Base-by-base conservation (phyloP, 2,797 vertebrate genomes). In the Babyrousa celebensis region DNA sequence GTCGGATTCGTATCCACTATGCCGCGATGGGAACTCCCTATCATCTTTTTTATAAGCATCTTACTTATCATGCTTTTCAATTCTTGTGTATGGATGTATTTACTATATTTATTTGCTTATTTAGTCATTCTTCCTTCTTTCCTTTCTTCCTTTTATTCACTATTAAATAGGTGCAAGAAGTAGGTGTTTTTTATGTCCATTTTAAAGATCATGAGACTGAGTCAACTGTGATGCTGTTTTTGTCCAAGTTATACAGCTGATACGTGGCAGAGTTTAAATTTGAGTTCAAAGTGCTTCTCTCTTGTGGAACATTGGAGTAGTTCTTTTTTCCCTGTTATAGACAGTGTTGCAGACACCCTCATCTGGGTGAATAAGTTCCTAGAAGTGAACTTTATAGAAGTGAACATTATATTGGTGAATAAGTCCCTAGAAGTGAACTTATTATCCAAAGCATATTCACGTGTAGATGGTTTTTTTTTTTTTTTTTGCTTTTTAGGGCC, bases 261-360 rank as follows among this genome's bases (percentile, higher is more conserved):
- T 72, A 3, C 0, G 1, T 3, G 12, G 23, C 6, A 68, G 87
- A 48, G 10, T 40, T 15, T 70, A 40, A 23, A 52, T 43, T 60
- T 48, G 40, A 85, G 60, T 80, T 56, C 40, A n/a, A 4, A 16
- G n/a, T 62, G 56, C 2, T 5, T 11, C 14, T 87, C 32, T 58
- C 56, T 71, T 14, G 40, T 36, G 60, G 40, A 84, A 10, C 4
- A 3, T 25, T 58, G 27, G 52, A 43, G 8, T 67, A 43, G 21
- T 85, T 83, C 56, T 32, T 68, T 25, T 54, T 36, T 27, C 3
- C 36, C 60, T 29, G 60, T 80, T n/a, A 43, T 27, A 15, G 17
- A 12, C 0, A 15, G 7, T 12, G 27, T 12, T 16, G 0, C 6
- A 4, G n/a, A 25, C 9, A 32, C 1, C 4, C 3, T 32, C 15